Conservation (phyloP, 2,888 invertebrate species). For the Heliconius ismenius region DNA sequence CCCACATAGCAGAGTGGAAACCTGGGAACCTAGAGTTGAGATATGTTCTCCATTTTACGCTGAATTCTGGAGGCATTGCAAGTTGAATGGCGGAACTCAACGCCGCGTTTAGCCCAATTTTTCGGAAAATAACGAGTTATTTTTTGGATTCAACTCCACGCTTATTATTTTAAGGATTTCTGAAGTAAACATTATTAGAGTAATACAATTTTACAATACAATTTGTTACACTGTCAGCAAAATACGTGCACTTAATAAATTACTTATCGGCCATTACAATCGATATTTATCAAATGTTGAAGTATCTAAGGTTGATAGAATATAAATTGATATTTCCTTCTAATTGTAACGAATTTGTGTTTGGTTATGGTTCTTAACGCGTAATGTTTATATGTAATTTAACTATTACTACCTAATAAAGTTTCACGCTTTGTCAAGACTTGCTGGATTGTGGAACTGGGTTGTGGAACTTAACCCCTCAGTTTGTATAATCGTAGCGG, state of each 20-base stretch:
- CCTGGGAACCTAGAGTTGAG: no score
- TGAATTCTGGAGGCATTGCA: no score
- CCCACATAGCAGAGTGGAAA: no score
- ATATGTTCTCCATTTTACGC: no score
- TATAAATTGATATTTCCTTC: constrained; percentile 29
- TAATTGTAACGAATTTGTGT: constrained; percentile 19
- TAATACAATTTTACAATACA: no score
- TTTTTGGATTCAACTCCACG: no score
- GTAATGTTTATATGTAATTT: background rate
- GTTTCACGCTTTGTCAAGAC: background rate
- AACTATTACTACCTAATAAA: background rate
- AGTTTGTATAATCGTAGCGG: background rate
- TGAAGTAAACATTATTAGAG: no score
- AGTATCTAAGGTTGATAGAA: background rate
- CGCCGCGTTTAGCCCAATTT: no score
- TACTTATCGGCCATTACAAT: constrained; percentile 20
- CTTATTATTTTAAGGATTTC: background rate
- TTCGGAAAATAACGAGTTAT: no score
- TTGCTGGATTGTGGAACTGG: background rate
- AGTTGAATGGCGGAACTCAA: no score
- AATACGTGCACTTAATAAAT: constrained; percentile 11
- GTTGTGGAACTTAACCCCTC: background rate
- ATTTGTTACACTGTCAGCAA: constrained; percentile 6
- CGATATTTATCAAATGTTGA: constrained; percentile 22
- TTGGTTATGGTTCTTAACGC: background rate